Evolutionary conservation across 2,113 vertebrate species (phyloP), one percentile per base, ranked within the genome.

Genomic region (Psittacus erithacus): DNA sequence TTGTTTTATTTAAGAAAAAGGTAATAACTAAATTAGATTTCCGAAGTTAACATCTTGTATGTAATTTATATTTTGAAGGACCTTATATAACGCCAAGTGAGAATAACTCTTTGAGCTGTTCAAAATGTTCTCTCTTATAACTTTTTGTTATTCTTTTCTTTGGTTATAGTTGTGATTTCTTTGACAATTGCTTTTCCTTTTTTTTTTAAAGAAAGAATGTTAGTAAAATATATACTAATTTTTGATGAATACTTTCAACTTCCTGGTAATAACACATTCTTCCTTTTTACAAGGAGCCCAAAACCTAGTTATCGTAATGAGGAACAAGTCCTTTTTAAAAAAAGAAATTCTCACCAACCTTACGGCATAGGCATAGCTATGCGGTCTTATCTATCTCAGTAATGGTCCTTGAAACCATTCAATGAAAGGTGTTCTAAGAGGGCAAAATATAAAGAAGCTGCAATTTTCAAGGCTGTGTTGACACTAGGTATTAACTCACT

Each of bases 21-120:
- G 89, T 35, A 94, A 91, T 78, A 91, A 71, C 83, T 78, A 83
- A 81, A 93, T 92, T 80, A 92, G 94, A 94, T 96, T 95, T 94
- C 78, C 82, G 85, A 59, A 78, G 92, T 85, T 90, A 93, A 87
- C 74, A 74, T 82, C 91, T 46, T 68, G 50, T 63, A 74, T 85
- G 71, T 87, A 70, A 91, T 73, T 79, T 82, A 33, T 92, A 75
- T 94, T 95, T 94, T 79, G 88, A 84, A 92, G 82, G 80, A 78
- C 46, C 28, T 80, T 70, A 28, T 1, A 0, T 28, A 27, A 81
- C 33, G 14, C 75, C 93, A 90, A 85, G 85, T 62, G 67, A 38
- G 78, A 91, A 86, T 92, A 91, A 84, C 82, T 90, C 44, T 86
- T 53, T 31, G 59, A 55, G 83, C 69, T 93, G 44, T 62, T 79